These are phyloP conservation scores for Hipparchia semele DNA, from an alignment of 2,888 invertebrate species.

Conservation along the genomic window DNA sequence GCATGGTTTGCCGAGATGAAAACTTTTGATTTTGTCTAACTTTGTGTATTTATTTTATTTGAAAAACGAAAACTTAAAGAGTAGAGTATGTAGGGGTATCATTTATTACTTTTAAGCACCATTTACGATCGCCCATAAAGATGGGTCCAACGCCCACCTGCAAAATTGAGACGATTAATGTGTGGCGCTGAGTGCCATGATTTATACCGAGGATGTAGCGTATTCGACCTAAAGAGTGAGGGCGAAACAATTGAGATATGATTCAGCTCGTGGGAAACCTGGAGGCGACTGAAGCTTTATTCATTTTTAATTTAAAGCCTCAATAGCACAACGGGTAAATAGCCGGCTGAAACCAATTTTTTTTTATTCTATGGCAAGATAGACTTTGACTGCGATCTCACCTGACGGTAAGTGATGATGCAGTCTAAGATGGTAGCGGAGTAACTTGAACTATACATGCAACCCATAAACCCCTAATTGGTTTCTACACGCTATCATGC, in stretches of 20 bases:
- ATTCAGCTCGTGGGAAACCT: conserved; percentile 35
- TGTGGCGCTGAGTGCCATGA: conserved; percentile 32
- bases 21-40: neutral
- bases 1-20: no score
- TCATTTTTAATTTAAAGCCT: neutral
- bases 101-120: conserved; percentile 11
- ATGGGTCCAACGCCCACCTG: conserved; percentile 37
- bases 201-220: conserved; percentile 32
- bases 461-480: no score
- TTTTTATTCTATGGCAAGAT: no score
- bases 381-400: no score
- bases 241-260: conserved; percentile 35
- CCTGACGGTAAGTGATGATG: no score
- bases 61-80: neutral
- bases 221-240: conserved; percentile 23
- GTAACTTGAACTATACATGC: no score
- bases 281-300: neutral
- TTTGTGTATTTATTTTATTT: neutral
- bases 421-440: no score
- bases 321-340: no score
- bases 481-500: no score
- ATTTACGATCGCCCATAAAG: conserved; percentile 32
- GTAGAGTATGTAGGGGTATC: no score
- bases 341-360: no score
- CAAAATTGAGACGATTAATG: conserved; percentile 41